Evolutionary conservation across 2,888 invertebrate species (phyloP).

Genomic region (Portevinia maculata): DNA sequence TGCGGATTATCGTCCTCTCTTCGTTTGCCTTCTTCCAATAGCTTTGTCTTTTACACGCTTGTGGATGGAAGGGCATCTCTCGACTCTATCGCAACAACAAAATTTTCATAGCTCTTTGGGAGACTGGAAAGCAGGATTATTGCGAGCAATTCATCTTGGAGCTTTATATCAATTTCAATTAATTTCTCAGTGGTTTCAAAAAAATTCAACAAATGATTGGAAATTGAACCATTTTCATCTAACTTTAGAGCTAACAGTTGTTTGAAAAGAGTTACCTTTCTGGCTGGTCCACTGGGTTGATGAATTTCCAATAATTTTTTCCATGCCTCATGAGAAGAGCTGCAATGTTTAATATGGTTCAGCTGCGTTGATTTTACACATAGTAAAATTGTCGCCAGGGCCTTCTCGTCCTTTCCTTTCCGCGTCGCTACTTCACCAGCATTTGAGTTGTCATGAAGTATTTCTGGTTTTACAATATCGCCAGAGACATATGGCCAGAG

Average conservation of each 20-base stretch:
- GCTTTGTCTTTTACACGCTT: not conserved
- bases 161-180: too few relatives aligned
- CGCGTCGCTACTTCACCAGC: not conserved
- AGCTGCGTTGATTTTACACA: not conserved
- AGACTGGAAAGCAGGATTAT: slow-evolving; percentile 14
- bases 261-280: slow-evolving; percentile 32
- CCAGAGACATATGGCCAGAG: slow-evolving; percentile 8
- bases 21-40: too few relatives aligned
- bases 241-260: slow-evolving; percentile 6
- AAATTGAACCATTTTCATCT: not conserved
- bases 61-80: not conserved
- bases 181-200: too few relatives aligned
- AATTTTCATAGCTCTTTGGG: slow-evolving; percentile 19
- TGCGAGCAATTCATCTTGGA: too few relatives aligned
- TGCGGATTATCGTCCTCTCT: too few relatives aligned
- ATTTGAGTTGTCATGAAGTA: not conserved
- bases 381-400: slow-evolving; percentile 2
- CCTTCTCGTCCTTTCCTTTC: slow-evolving; percentile 15
- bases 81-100: slow-evolving; percentile 16
- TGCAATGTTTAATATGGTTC: not conserved
- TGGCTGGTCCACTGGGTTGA: slow-evolving; percentile 27
- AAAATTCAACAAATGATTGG: not conserved
- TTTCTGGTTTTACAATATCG: not conserved
- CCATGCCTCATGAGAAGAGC: not conserved
- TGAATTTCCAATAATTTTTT: slow-evolving; percentile 8